Conservation (phyloP, 2,797 vertebrate species). For the Myotis vivesi region DNA sequence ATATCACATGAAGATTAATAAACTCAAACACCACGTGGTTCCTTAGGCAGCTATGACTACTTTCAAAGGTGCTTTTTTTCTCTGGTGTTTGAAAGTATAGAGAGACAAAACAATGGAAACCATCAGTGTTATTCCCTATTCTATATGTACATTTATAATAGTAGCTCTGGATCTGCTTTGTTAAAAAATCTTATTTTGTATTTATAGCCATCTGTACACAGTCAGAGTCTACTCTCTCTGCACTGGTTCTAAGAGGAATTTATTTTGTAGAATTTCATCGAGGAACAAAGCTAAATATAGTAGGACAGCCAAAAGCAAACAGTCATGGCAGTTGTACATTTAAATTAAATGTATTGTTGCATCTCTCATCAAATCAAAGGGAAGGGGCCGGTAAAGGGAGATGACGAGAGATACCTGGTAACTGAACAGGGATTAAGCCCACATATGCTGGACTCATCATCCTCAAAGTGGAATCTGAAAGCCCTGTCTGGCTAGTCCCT, state of each 20-base stretch:
- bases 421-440: neutral
- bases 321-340: neutral
- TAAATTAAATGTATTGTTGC: neutral
- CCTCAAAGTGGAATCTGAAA: neutral
- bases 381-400: neutral
- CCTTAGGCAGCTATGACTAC: constrained; percentile 33
- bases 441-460: neutral
- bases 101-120: neutral
- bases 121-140: neutral
- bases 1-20: constrained; percentile 20
- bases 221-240: neutral
- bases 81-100: neutral
- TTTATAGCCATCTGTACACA: neutral
- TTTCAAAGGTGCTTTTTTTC: constrained; percentile 33
- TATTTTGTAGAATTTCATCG: neutral
- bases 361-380: constrained; percentile 11
- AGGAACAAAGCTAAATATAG: neutral
- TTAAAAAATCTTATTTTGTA: neutral
- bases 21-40: neutral
- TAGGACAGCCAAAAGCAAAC: neutral
- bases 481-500: neutral
- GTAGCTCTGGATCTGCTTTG: neutral
- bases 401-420: neutral
- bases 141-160: neutral
- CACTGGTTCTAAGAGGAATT: neutral